Base-by-base conservation (phyloP, 2,888 invertebrate genomes). In the Coronaproctus castanopsis region DNA sequence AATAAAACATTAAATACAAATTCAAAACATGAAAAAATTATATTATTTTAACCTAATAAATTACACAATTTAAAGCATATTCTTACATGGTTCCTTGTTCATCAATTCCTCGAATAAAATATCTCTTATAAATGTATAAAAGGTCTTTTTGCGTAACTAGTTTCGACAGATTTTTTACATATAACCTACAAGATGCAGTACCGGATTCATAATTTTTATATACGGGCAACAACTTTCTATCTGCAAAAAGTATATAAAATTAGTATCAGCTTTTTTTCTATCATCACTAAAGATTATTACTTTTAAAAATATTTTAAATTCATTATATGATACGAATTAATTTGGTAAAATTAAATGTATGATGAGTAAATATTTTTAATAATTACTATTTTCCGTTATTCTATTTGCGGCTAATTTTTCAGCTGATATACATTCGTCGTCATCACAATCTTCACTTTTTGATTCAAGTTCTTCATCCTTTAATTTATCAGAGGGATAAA, bases 91-190 rank as follows among this genome's bases (percentile, higher is more conserved):
- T 67, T 59, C 67, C 68, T 61, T 74, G 73, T 52, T 69, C 69
- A 57, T 75, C 72, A 54, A 70, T 67, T 21, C 70, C 69, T 67
- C 74, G 71, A 58, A 76, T 67, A 2, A 77, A 69, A 66, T 83
- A 91, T 57, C 82, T 76, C 61, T 79, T 80, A 70, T 82, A 93
- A 64, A 93, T 82, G 64, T 78, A 78, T 65, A 80, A 78, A 2
- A 93, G 73, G 73, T 89, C 87, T 65, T 78, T 76, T 55, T 80
- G 78, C n/a, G 79, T 79, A 0, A 86, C 85, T 64, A 80, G 79
- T 74, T 89, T 92, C 0, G 85, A 78, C 56, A 93, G 77, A 75
- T 95, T 95, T 70, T 95, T 95, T 23, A 95, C 81, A 68, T 95
- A 95, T n/a, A 95, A 72, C 63, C 91, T 80, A 74, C 82, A 81